Evolutionary conservation across 2,797 vertebrate species (phyloP), one percentile per base, ranked within the genome.

Genomic region (Anomalospiza imberbis): DNA sequence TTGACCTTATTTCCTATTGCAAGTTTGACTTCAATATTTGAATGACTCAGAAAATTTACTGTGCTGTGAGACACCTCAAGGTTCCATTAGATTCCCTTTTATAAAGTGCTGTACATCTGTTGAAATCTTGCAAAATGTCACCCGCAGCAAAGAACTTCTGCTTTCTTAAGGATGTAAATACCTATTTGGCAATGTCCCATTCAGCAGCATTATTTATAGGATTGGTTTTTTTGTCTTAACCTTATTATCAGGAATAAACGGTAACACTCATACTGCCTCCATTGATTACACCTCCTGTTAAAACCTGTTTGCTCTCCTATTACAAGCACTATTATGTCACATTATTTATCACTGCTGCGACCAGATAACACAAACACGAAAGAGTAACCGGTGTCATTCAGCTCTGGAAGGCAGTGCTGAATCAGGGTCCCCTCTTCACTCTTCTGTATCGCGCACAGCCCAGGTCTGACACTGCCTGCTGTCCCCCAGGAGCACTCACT

Each of bases 401-500:
- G 61, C 55, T 95, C 93, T 62, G 84, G 91, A 93, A 87, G 95
- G 86, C 79, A 91, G 60, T 57, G 89, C 94, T 95, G 94, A 97
- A 95, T 96, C 94, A 95, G 95, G 93, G 91, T 71, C 93, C 89
- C 85, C 54, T 31, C 38, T 85, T 42, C 84, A 95, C 83, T 96
- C 94, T 9, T 7, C 8, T 13, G 6, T 5, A 10, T 16, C 4
- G 15, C 9, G 50, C 82, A 60, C 75, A 78, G 0, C 28, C 68
- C 51, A 2, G 20, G 34, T 61, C 38, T 72, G 95, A 73, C 80
- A 84, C 36, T 91, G 93, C 62, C 94, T 66, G 73, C 62, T 22
- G 71, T 79, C 54, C 65, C 90, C 34, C 47, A 26, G 2, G 93
- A 68, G 66, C 80, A 28, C 9, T 53, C 55, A 7, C 75, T 21